Conservation (phyloP, 2,113 vertebrate genomes). For the Neolamprologus sp. region DNA sequence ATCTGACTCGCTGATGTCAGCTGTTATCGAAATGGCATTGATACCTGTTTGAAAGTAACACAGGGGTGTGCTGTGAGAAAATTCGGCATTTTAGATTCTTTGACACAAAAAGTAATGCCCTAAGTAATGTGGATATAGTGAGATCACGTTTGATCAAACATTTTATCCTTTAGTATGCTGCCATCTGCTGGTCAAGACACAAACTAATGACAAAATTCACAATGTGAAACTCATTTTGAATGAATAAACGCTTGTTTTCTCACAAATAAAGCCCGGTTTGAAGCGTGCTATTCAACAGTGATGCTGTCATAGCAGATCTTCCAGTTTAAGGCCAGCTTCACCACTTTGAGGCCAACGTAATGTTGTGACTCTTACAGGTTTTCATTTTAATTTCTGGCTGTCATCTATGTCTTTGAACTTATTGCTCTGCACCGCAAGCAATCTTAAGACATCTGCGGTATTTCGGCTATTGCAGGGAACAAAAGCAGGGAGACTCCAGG, state of each 20-base stretch:
- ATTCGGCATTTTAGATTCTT: background rate
- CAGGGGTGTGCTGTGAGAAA: background rate
- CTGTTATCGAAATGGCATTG: constrained; percentile 64
- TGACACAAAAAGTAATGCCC: background rate
- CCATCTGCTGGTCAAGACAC: constrained; percentile 62
- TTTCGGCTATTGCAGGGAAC: background rate
- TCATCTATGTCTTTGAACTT: background rate
- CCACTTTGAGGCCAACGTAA: background rate
- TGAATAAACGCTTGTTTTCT: background rate
- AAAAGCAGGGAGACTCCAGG: background rate
- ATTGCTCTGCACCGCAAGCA: background rate
- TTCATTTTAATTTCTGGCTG: background rate
- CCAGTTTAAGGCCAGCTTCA: background rate
- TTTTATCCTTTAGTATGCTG: constrained; percentile 36
- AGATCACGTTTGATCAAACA: background rate
- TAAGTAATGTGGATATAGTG: background rate
- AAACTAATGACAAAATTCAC: background rate
- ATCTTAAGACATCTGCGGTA: background rate
- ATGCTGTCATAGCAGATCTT: background rate
- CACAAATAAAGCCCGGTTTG: background rate
- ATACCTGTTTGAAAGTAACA: constrained; percentile 55
- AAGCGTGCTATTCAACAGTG: rapidly evolving
- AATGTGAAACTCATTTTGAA: background rate
- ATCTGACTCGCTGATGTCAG: constrained; percentile 74
- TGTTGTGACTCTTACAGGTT: background rate